Percentiles rank a stretch among this genome's conserved stretches.
These are phyloP conservation scores for Cichlasoma orientale DNA, from an alignment of 2,797 vertebrate genomes.

Conservation along the genomic window DNA sequence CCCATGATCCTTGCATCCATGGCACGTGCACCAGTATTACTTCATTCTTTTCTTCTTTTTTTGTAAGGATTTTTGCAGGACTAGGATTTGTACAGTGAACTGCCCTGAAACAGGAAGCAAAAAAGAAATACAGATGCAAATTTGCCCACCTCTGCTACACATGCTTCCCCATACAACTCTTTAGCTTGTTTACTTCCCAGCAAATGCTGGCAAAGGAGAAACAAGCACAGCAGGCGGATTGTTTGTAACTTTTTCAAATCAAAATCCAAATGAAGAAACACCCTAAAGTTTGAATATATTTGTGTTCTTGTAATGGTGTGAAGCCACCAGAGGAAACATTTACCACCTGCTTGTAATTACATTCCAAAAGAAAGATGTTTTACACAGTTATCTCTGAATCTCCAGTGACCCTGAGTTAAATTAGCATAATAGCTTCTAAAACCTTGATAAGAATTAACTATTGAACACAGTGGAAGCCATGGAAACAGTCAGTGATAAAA, in stretches of 20 bases:
- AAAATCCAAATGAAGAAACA: not conserved
- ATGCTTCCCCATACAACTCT: too few species aligned
- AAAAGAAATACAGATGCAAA: not conserved
- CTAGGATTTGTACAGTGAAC: not conserved
- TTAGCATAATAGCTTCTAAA: not conserved
- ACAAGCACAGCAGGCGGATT: too few species aligned
- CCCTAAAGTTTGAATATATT: not conserved
- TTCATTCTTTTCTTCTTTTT: too few species aligned
- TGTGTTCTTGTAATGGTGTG: not conserved
- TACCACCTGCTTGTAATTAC: not conserved
- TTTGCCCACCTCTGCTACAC: too few species aligned
- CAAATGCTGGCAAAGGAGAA: too few species aligned
- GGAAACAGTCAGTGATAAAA: not conserved
- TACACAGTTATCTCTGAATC: slow-evolving; percentile 11
- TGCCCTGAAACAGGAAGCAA: not conserved
- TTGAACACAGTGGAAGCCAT: not conserved
- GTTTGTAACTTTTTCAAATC: too few species aligned
- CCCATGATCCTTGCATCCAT: too few species aligned
- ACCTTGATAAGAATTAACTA: slow-evolving; percentile 1
- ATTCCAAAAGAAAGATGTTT: not conserved
- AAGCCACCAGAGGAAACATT: not conserved
- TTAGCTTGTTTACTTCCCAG: too few species aligned
- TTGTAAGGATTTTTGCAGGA: not conserved
- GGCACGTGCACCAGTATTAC: too few species aligned
- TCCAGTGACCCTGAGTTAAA: slow-evolving; percentile 7